phyloP scores from a whole-genome alignment of 2,113 vertebrate species.

The Leptocoma aspasia region DNA sequence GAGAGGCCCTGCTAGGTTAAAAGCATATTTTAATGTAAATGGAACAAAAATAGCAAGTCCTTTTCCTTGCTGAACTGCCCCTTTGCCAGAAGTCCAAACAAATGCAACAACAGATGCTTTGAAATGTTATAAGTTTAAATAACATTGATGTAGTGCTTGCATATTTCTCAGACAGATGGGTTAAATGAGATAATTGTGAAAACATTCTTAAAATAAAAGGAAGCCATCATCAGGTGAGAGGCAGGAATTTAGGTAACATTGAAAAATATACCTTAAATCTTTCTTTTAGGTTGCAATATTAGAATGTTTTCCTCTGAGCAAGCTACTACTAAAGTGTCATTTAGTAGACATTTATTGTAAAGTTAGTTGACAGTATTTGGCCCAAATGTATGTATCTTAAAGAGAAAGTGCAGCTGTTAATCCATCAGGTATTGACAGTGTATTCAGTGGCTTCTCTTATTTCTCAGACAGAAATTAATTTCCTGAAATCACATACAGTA shows the following conservation, averaged over 20 bases:
- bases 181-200: slow-evolving; percentile 67
- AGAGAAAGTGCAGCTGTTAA: slow-evolving; percentile 43
- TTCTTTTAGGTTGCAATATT: neutral
- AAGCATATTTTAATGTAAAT: neutral
- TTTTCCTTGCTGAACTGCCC: neutral
- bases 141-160: slow-evolving; percentile 7
- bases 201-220: slow-evolving; percentile 65
- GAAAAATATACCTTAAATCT: slow-evolving; percentile 40
- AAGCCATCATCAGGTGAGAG: slow-evolving; percentile 54
- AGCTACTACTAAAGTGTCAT: slow-evolving; percentile 53
- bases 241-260: slow-evolving; percentile 19
- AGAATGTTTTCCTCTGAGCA: slow-evolving; percentile 28
- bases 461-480: slow-evolving; percentile 69
- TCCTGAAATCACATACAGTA: slow-evolving; percentile 43
- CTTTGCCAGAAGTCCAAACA: neutral
- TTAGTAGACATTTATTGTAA: slow-evolving; percentile 59
- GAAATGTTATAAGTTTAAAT: slow-evolving; percentile 27
- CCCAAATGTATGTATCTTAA: slow-evolving; percentile 59
- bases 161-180: slow-evolving; percentile 57
- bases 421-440: slow-evolving; percentile 46
- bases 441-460: slow-evolving; percentile 36
- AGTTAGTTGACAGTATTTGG: slow-evolving; percentile 63
- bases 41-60: neutral
- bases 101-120: slow-evolving; percentile 33
- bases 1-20: neutral